Base-by-base conservation (phyloP, 1,140 invertebrate species). In the Drosophila littoralis region DNA sequence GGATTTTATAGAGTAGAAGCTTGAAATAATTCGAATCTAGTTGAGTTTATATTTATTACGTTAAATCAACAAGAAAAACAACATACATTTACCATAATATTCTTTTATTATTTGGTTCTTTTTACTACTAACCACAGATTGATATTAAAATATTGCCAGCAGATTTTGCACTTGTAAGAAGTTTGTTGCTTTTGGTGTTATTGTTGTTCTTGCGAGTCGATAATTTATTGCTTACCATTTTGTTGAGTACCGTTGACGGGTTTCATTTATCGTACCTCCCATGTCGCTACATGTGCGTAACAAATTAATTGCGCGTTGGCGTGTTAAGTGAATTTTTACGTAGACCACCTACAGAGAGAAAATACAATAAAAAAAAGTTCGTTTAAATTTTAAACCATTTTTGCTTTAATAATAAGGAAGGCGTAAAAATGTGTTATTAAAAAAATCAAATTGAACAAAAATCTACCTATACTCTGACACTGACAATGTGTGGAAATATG, bases 151-250 rank as follows among this genome's bases (percentile, higher is more conserved):
- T 52, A 46, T 15, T 35, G 32, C 66, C 32, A 61, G 22, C 46
- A 68, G 35, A 51, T 69, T 28, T 51, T 68, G 42, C 36, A 68
- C 32, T 59, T 52, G 36, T 35, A 9, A 43, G 46, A 10, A 35
- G 17, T 13, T 51, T 63, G 45, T 28, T 38, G 36, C 7, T 15
- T 28, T 5, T 28, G 33, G n/a, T 61, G 15, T 38, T 70, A 51
- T 38, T 55, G 28, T 15, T 63, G 32, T 35, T 10, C 9, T 13
- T 42, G 38, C 28, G 43, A 17, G 12, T 69, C 32, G 48, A 63
- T 45, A 65, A 71, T 66, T 72, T 58, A 66, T 72, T 43, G 63
- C 22, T 42, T 17, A 33, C 65, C 22, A 57, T 46, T 65, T 65
- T 40, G 50, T 6, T 40, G 32, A 43, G 68, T 22, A 55, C 43